These are phyloP conservation scores for Eurystomus gularis DNA, from an alignment of 2,113 vertebrate species.

Conservation along the genomic window DNA sequence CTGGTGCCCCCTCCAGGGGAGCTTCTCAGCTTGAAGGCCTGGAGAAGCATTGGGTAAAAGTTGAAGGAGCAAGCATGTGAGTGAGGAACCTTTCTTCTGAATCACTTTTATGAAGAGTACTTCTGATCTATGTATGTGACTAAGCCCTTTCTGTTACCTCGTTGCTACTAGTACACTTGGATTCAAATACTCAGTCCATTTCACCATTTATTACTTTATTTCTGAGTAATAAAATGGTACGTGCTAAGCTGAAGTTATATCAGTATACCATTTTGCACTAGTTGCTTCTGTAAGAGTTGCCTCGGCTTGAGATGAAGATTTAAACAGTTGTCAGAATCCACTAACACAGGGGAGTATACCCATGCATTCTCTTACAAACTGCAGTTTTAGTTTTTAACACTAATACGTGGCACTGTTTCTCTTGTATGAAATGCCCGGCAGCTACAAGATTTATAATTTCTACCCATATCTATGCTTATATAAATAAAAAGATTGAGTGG, in stretches of 20 bases:
- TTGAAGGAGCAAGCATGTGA: background rate
- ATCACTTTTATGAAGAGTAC: background rate
- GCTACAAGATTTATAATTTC: background rate
- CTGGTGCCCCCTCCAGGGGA: background rate
- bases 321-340: background rate
- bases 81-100: background rate
- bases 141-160: background rate
- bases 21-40: background rate
- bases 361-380: background rate
- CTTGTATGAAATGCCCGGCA: background rate
- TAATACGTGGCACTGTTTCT: background rate
- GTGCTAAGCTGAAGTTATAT: background rate
- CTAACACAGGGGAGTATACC: background rate
- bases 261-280: background rate
- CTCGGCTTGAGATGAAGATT: background rate
- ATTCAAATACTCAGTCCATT: background rate
- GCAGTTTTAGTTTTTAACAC: background rate
- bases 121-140: background rate
- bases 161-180: background rate
- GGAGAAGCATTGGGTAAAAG: background rate
- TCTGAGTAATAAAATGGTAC: background rate
- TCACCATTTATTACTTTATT: background rate
- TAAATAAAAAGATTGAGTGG: background rate
- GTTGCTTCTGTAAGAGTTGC: background rate
- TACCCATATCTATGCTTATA: background rate